These are phyloP conservation scores for Leptopilina drosophilae DNA, from an alignment of 2,888 invertebrate species.

Conservation along the genomic window DNA sequence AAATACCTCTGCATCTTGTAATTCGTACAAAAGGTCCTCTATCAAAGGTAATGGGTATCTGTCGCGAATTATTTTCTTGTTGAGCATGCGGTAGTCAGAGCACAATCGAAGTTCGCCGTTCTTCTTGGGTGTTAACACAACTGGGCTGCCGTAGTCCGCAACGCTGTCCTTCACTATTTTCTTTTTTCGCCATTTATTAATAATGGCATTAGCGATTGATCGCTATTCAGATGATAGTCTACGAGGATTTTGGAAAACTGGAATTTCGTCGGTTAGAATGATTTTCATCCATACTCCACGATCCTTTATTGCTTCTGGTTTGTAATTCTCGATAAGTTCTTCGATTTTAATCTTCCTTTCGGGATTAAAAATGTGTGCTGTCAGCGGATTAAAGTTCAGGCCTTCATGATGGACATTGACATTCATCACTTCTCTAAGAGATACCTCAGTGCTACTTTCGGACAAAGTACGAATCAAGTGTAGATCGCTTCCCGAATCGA, in stretches of 20 bases:
- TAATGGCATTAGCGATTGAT: constrained; percentile 53
- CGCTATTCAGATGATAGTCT: constrained; percentile 43
- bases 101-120: constrained; percentile 55
- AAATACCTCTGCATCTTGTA: constrained; percentile 49
- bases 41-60: constrained; percentile 60
- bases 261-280: constrained; percentile 55
- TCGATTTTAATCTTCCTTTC: not conserved
- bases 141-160: constrained; percentile 58
- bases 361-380: not conserved
- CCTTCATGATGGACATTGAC: not conserved
- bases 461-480: constrained; percentile 34
- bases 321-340: constrained; percentile 45
- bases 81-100: constrained; percentile 59
- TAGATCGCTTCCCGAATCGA: constrained; percentile 47
- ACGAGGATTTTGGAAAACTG: constrained; percentile 46
- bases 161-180: constrained; percentile 53
- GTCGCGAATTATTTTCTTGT: constrained; percentile 56
- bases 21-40: constrained; percentile 56
- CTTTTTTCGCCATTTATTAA: constrained; percentile 40
- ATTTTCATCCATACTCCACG: constrained; percentile 55
- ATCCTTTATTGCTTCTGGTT: constrained; percentile 46
- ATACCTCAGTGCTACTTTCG: not conserved
- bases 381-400: not conserved
- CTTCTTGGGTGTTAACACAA: constrained; percentile 59
- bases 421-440: not conserved